Base-by-base conservation (phyloP, 2,797 vertebrate species). In the Cossypha polioptera region DNA sequence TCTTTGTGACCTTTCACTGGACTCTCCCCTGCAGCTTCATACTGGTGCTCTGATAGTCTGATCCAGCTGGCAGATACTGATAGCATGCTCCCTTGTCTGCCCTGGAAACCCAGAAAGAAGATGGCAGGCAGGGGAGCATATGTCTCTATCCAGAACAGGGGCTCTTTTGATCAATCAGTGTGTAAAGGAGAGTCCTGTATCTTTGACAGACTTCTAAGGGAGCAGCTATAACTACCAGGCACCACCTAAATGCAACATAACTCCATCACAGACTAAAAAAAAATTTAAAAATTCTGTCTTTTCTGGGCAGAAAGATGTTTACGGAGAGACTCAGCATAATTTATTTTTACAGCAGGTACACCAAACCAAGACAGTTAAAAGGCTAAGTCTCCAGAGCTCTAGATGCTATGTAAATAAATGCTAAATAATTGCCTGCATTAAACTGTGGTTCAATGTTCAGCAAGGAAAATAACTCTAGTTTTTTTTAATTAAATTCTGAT, bases 361-460 rank as follows among this genome's bases (percentile, higher is more conserved):
- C 25, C 33, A 40, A 91, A 88, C 31, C n/a, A 86, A 91, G 82
- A 78, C 26, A 88, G 76, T 78, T 90, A 91, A 81, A 95, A 77
- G 2, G 1, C 65, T 92, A 76, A 92, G 47, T 61, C 58, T 88
- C 88, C 76, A 94, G 95, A 95, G 92, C 58, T 69, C 45, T 75
- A 80, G 69, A 68, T 91, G 62, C 81, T 90, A 90, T n/a, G 43
- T 90, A 95, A 96, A 96, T 93, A 96, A 96, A 95, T 79, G 63
- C 79, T 75, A 81, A 95, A 92, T 90, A 92, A 96, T 84, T 84
- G 85, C 69, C 47, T 79, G 42, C 69, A 86, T 91, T 96, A 62
- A 94, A 86, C 38, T 62, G 47, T 18, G 33, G 54, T 80, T 91
- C 75, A 61, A 0, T 43, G 54, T 86, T 86, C 82, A 86, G 62